A percentile compares a stretch with the other conserved stretches of the same genome.
Conservation (phyloP, 2,113 vertebrate genomes). For the Myotis davidii region DNA sequence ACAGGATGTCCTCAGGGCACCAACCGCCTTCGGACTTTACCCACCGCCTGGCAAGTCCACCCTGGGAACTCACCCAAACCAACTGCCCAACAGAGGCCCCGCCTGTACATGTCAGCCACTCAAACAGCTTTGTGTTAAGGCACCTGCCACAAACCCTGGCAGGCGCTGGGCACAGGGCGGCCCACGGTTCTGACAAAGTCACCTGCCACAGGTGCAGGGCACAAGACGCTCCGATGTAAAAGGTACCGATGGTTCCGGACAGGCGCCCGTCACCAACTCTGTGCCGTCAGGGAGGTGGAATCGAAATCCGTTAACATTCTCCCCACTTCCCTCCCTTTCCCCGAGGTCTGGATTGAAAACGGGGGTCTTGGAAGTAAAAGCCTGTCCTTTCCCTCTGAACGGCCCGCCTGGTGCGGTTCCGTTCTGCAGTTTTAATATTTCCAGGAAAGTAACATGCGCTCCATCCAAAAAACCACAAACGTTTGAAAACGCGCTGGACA, state of each 20-base stretch:
- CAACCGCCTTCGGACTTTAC: background rate
- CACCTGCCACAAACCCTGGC: background rate
- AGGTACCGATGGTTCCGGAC: background rate
- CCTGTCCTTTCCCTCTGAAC: background rate
- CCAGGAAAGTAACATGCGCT: too few species aligned
- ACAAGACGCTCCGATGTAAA: accelerated
- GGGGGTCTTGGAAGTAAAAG: background rate
- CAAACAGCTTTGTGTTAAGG: background rate
- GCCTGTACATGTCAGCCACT: background rate
- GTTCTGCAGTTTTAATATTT: background rate
- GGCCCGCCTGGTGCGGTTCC: background rate
- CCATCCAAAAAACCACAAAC: background rate
- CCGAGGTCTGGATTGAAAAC: background rate
- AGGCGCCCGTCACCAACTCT: accelerated
- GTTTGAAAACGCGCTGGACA: background rate
- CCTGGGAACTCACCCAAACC: background rate
- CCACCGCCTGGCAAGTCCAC: background rate
- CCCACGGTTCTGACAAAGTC: background rate
- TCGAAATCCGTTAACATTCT: too few species aligned
- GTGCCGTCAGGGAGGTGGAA: accelerated
- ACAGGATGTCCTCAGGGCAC: background rate
- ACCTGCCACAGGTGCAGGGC: background rate
- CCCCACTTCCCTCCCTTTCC: background rate
- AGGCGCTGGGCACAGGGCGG: background rate
- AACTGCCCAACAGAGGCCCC: background rate